Evolutionary conservation across 1,140 invertebrate genomes (phyloP).

Genomic region (Drosophila littoralis): DNA sequence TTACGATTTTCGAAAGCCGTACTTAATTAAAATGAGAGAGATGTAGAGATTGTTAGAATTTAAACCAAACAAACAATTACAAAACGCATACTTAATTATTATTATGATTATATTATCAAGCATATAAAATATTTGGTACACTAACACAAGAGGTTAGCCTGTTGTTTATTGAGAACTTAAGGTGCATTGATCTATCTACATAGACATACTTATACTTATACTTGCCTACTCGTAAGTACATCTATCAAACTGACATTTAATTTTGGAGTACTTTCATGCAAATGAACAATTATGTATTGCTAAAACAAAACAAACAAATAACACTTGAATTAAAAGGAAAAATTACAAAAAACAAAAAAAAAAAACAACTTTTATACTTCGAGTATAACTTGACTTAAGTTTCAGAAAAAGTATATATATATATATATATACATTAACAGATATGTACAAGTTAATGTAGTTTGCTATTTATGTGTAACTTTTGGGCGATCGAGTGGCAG

Average conservation of each 20-base stretch:
- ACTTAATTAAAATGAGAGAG: slow-evolving; percentile 69
- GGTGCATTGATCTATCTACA: slow-evolving; percentile 60
- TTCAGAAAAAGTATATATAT: slow-evolving; percentile 33
- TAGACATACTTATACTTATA: slow-evolving; percentile 48
- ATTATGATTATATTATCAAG: slow-evolving; percentile 29
- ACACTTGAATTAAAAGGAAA: not conserved
- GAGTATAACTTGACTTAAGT: slow-evolving; percentile 53
- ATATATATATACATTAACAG: slow-evolving; percentile 21
- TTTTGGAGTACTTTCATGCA: slow-evolving; percentile 58
- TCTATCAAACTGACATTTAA: slow-evolving; percentile 52
- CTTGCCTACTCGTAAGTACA: slow-evolving; percentile 19
- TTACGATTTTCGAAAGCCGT: slow-evolving; percentile 6
- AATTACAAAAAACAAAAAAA: not conserved
- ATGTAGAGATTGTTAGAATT: slow-evolving; percentile 83
- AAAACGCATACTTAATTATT: slow-evolving; percentile 32
- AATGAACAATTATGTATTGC: slow-evolving; percentile 52
- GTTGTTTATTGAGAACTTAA: slow-evolving; percentile 51
- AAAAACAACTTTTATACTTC: slow-evolving; percentile 58
- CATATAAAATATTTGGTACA: slow-evolving; percentile 33
- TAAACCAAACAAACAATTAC: slow-evolving; percentile 60
- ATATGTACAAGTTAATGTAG: slow-evolving; percentile 40
- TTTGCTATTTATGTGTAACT: slow-evolving; percentile 44
- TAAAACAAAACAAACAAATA: slow-evolving; percentile 34
- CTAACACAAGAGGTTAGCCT: slow-evolving; percentile 38
- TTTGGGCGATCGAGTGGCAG: slow-evolving; percentile 30